Evolutionary conservation across 2,888 invertebrate species (phyloP).

Genomic region (Lasioglossum zephyrum): DNA sequence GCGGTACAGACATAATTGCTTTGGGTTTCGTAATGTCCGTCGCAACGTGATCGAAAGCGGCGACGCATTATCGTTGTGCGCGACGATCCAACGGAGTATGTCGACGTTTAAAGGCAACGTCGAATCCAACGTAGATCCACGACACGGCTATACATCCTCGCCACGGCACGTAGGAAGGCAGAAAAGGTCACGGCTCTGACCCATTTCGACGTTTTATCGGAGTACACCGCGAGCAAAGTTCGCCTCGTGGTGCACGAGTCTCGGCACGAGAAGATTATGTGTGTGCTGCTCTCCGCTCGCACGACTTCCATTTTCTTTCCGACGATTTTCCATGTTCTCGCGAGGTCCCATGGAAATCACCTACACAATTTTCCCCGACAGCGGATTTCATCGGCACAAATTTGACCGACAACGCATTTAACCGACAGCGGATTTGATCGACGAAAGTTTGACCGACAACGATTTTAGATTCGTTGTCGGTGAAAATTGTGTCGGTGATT

Average conservation of each 20-base stretch:
- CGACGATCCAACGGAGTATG: constrained; percentile 13
- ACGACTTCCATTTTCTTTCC: constrained; percentile 39
- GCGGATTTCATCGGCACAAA: too few relatives aligned
- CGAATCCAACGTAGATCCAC: constrained; percentile 27
- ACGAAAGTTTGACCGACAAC: too few relatives aligned
- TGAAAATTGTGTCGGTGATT: too few relatives aligned
- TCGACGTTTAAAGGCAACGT: constrained; percentile 20
- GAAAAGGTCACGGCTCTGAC: constrained; percentile 82
- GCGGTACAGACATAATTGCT: constrained; percentile 9
- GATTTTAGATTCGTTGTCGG: too few relatives aligned
- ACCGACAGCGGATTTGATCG: too few relatives aligned
- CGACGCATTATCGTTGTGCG: constrained; percentile 27
- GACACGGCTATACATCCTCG: constrained; percentile 40
- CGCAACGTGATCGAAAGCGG: constrained; percentile 16
- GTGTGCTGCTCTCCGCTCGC: neutral
- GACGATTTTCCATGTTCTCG: constrained; percentile 11
- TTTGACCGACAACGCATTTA: too few relatives aligned
- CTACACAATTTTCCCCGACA: too few relatives aligned
- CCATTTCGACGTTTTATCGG: constrained; percentile 80
- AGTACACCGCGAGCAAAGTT: constrained; percentile 77
- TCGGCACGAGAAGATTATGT: constrained; percentile 33
- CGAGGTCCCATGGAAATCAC: too few relatives aligned
- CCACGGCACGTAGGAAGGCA: constrained; percentile 66
- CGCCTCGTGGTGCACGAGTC: constrained; percentile 61
- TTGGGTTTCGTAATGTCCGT: constrained; percentile 28